Percentiles rank a stretch among this genome's conserved stretches.
Conservation (phyloP, 2,113 vertebrate genomes). For the Odocoileus virginianus region DNA sequence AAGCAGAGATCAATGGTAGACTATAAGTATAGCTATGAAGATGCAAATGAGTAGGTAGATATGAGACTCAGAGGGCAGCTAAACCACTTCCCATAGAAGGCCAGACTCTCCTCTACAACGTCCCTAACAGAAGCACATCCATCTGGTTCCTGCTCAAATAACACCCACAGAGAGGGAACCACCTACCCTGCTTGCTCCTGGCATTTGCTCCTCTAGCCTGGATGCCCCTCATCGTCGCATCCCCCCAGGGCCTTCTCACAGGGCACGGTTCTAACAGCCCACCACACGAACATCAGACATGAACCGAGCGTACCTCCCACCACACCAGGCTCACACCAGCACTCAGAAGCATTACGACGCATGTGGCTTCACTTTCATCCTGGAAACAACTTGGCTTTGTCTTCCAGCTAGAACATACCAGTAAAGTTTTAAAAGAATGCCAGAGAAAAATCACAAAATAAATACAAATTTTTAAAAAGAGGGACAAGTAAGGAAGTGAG, state of each 20-base stretch:
- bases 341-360: neutral
- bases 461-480: neutral
- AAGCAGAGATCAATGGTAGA: neutral
- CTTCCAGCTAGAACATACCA: neutral
- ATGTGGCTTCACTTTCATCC: neutral
- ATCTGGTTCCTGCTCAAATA: neutral
- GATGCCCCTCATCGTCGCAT: accelerated
- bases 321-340: neutral
- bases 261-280: neutral
- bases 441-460: neutral
- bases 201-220: neutral
- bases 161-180: neutral
- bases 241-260: neutral
- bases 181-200: neutral
- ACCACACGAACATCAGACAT: accelerated
- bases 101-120: neutral
- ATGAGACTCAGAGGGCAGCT: neutral
- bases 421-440: neutral
- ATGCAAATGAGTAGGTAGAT: neutral
- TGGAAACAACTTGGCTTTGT: neutral
- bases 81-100: neutral
- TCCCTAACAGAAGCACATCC: neutral
- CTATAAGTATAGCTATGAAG: neutral
- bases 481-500: neutral
- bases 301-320: neutral